Evolutionary conservation across 2,797 vertebrate species (phyloP).

Genomic region (Sebastes miniatus): DNA sequence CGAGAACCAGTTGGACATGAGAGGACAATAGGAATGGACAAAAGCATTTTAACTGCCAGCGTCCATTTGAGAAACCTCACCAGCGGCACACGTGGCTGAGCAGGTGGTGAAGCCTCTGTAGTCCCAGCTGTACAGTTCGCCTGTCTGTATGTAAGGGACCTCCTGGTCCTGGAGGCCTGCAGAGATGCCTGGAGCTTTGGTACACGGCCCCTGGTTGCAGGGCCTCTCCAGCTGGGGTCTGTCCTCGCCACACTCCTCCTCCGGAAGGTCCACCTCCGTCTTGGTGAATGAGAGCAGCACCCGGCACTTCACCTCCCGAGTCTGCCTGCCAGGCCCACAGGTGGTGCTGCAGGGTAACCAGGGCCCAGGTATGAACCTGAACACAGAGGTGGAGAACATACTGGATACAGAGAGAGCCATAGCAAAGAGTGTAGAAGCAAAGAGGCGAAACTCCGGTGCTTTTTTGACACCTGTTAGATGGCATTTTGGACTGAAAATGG

Average conservation of each 20-base stretch:
- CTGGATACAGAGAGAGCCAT: neutral
- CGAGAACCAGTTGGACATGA: neutral
- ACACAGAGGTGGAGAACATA: neutral
- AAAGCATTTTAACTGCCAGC: neutral
- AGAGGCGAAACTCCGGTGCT: too few species aligned
- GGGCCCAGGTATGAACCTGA: slow-evolving; percentile 89
- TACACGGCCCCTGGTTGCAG: slow-evolving; percentile 82
- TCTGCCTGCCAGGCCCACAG: slow-evolving; percentile 86
- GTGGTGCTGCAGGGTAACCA: slow-evolving; percentile 91
- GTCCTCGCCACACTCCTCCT: slow-evolving; percentile 87
- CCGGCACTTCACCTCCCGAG: slow-evolving; percentile 85
- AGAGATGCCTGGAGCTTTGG: slow-evolving; percentile 36
- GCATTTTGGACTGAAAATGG: too few species aligned
- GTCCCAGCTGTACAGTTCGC: slow-evolving; percentile 85
- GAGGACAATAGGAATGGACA: neutral
- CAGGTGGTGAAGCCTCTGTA: slow-evolving; percentile 89
- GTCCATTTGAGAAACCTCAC: slow-evolving; percentile 68
- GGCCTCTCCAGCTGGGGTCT: slow-evolving; percentile 75
- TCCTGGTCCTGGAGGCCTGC: slow-evolving; percentile 28
- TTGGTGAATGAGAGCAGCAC: slow-evolving; percentile 89
- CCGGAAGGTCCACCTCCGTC: slow-evolving; percentile 89
- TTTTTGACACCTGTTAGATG: too few species aligned
- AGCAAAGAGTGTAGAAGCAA: too few species aligned
- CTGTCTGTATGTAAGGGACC: slow-evolving; percentile 42
- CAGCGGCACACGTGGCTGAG: slow-evolving; percentile 87